Percentiles rank a stretch among this genome's conserved stretches.
Conservation (phyloP, 2,113 vertebrate genomes). For the Actenoides lindsayi region DNA sequence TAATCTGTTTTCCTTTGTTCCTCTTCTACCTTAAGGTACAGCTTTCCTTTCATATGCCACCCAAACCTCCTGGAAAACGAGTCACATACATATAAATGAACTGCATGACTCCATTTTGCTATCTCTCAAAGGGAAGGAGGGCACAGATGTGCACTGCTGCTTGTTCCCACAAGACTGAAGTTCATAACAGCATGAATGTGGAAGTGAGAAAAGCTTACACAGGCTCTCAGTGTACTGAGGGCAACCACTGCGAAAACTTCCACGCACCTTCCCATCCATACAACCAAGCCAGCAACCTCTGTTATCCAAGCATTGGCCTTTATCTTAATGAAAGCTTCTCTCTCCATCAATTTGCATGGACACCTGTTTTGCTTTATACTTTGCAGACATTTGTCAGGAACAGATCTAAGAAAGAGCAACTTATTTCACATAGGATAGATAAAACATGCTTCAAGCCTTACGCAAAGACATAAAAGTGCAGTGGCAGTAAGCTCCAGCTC, state of each 20-base stretch:
- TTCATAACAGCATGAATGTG: neutral
- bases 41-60: neutral
- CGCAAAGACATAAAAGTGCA: neutral
- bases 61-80: neutral
- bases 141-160: neutral
- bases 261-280: neutral
- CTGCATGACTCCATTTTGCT: neutral
- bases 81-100: neutral
- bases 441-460: neutral
- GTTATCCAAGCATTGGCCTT: neutral
- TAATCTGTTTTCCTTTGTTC: neutral
- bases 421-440: conserved; percentile 15
- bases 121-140: neutral
- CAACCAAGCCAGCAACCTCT: neutral
- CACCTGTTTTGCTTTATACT: conserved; percentile 14
- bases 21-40: neutral
- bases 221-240: neutral
- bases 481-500: neutral
- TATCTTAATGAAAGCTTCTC: conserved; percentile 38
- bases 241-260: neutral
- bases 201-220: neutral
- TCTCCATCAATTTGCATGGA: neutral
- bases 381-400: conserved; percentile 27
- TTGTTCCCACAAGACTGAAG: neutral
- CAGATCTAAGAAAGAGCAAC: neutral